Conservation (phyloP, 92 coral and sea anemone genomes). For the Siderastrea siderea region DNA sequence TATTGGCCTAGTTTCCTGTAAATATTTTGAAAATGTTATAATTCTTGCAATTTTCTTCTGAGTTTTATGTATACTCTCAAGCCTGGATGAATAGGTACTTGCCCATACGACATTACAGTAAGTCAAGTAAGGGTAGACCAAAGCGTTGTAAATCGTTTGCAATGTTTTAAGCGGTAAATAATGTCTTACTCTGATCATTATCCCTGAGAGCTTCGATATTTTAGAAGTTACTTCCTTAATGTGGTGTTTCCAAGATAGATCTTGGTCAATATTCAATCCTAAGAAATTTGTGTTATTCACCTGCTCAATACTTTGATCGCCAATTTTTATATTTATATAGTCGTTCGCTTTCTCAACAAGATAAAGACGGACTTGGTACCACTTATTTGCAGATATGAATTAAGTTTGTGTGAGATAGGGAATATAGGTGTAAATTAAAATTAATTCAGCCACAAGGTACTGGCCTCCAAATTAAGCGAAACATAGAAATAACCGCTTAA, state of each 20-base stretch:
- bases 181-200: conserved; percentile 15
- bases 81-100: conserved; percentile 22
- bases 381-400: no score
- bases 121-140: conserved; percentile 22
- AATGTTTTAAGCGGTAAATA: conserved; percentile 5
- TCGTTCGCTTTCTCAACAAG: no score
- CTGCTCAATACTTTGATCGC: no score
- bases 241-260: not conserved
- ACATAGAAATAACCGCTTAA: no score
- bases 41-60: conserved; percentile 8
- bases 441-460: no score
- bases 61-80: not conserved
- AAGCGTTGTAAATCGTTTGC: conserved; percentile 1
- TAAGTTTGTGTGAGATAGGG: no score
- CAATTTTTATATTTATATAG: no score
- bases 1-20: not conserved
- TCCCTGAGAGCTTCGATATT: conserved; percentile 11
- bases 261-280: not conserved
- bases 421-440: no score
- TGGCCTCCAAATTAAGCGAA: no score
- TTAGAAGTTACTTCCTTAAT: conserved; percentile 9
- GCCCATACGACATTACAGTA: conserved; percentile 39
- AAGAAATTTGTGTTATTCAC: not conserved
- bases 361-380: no score
- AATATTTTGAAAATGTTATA: conserved; percentile 6